Evolutionary conservation across 2,113 vertebrate species (phyloP).

Genomic region (Regulus satrapa): DNA sequence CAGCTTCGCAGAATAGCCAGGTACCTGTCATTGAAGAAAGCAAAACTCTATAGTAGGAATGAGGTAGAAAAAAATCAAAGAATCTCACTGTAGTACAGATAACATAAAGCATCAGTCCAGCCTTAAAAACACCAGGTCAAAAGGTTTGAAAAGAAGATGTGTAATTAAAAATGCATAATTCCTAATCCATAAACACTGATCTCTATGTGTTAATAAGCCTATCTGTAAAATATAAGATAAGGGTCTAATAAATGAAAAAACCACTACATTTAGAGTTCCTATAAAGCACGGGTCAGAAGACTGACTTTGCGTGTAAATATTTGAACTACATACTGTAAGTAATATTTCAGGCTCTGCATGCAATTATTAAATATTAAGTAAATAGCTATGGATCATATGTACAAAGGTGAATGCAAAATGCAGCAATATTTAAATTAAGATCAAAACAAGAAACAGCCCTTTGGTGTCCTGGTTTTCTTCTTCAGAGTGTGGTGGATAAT

Average conservation of each 20-base stretch:
- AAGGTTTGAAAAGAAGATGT: background rate
- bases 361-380: constrained; percentile 65
- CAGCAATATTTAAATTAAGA: constrained; percentile 62
- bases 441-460: constrained; percentile 8
- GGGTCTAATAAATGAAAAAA: constrained; percentile 17
- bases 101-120: background rate
- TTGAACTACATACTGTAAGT: constrained; percentile 41
- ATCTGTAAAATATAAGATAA: background rate
- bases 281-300: constrained; percentile 48
- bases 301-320: constrained; percentile 55
- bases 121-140: background rate
- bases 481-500: background rate
- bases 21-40: background rate
- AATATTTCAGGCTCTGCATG: constrained; percentile 45
- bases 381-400: constrained; percentile 54
- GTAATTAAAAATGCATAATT: background rate
- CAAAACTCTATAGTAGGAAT: background rate
- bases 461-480: background rate
- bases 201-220: background rate
- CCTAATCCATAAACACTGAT: background rate
- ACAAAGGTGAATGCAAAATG: constrained; percentile 63
- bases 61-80: background rate
- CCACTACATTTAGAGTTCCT: constrained; percentile 21
- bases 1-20: background rate
- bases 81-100: background rate